A percentile compares a stretch with the other conserved stretches of the same genome.
These are phyloP conservation scores for Eulemur rufifrons DNA, from an alignment of 2,113 vertebrate genomes.

Conservation along the genomic window DNA sequence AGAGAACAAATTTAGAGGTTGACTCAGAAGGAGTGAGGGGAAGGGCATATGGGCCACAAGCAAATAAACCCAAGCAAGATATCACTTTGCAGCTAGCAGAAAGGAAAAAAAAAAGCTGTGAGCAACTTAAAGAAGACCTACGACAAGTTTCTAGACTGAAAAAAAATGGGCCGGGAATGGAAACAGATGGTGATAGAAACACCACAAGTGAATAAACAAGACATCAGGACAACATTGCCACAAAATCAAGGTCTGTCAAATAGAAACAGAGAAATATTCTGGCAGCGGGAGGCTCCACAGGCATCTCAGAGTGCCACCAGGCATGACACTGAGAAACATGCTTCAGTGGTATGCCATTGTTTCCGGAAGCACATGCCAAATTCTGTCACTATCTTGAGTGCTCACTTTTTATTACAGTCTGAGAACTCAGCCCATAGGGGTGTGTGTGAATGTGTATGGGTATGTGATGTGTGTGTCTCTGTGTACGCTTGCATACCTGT, in stretches of 20 bases:
- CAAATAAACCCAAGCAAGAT: not conserved
- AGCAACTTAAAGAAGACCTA: not conserved
- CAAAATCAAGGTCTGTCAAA: slow-evolving; percentile 73
- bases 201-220: slow-evolving; percentile 64
- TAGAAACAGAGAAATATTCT: slow-evolving; percentile 28
- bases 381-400: not conserved
- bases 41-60: not conserved
- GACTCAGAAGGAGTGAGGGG: slow-evolving; percentile 12
- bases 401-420: not conserved
- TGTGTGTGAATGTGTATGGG: not conserved
- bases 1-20: slow-evolving; percentile 27
- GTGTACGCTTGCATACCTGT: accelerated
- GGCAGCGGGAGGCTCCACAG: slow-evolving; percentile 52
- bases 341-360: slow-evolving; percentile 5
- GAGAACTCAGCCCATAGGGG: not conserved
- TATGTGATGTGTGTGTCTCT: too few species aligned
- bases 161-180: not conserved
- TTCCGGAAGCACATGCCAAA: slow-evolving; percentile 38
- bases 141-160: not conserved
- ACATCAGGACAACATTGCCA: slow-evolving; percentile 55
- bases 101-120: slow-evolving; percentile 24
- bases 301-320: accelerated
- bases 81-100: not conserved
- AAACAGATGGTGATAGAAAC: slow-evolving; percentile 76
- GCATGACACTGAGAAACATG: not conserved